Conservation (phyloP, 2,113 vertebrate species). For the Telmatochromis sp. region DNA sequence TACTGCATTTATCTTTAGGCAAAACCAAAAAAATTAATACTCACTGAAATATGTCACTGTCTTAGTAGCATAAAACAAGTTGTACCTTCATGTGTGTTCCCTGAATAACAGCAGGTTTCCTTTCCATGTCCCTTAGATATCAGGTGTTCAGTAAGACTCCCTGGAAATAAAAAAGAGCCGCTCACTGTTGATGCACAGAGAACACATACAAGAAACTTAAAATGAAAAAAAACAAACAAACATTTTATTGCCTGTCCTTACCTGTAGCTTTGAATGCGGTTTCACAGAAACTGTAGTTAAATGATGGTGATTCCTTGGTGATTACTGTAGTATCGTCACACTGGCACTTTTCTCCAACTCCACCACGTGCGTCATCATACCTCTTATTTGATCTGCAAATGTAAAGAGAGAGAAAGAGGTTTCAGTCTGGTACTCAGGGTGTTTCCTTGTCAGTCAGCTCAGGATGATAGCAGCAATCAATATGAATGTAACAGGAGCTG, state of each 20-base stretch:
- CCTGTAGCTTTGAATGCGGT: slow-evolving; percentile 89
- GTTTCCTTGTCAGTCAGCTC: neutral
- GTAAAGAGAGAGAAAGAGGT: slow-evolving; percentile 2
- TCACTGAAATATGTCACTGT: neutral
- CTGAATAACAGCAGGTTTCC: slow-evolving; percentile 64
- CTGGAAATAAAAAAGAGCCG: slow-evolving; percentile 52
- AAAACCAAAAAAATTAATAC: neutral
- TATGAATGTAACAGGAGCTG: slow-evolving; percentile 24
- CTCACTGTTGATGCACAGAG: neutral
- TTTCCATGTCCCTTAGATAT: slow-evolving; percentile 82
- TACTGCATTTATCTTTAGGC: neutral
- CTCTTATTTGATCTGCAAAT: slow-evolving; percentile 90
- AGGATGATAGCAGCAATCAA: slow-evolving; percentile 8
- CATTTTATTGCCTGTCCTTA: slow-evolving; percentile 42
- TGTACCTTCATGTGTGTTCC: slow-evolving; percentile 78
- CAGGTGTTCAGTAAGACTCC: slow-evolving; percentile 84
- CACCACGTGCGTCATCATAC: slow-evolving; percentile 78
- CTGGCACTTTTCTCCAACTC: slow-evolving; percentile 82
- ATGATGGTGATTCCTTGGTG: slow-evolving; percentile 81
- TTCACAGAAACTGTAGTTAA: slow-evolving; percentile 83
- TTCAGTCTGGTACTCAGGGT: neutral
- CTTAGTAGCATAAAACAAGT: neutral
- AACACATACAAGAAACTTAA: neutral
- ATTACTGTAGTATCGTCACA: slow-evolving; percentile 87
- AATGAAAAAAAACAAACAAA: neutral